Evolutionary conservation across 2,797 vertebrate species (phyloP).

Genomic region (Pangasius djambal): DNA sequence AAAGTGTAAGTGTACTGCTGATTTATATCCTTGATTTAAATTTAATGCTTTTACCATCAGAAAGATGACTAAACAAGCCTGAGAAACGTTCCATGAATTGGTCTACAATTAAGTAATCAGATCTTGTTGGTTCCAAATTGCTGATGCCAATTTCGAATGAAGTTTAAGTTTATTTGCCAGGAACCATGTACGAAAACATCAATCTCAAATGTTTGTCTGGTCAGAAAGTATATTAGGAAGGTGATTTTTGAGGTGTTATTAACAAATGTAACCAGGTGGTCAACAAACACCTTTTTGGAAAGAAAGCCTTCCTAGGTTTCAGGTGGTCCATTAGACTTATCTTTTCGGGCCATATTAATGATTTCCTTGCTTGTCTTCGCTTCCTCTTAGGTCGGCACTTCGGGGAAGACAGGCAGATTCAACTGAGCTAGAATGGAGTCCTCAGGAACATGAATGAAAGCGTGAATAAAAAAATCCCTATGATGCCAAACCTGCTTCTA

Average conservation of each 20-base stretch:
- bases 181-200: neutral
- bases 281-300: neutral
- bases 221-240: neutral
- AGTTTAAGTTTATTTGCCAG: neutral
- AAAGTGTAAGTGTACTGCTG: neutral
- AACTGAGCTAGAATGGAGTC: neutral
- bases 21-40: neutral
- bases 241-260: neutral
- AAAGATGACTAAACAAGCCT: neutral
- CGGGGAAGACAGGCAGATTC: neutral
- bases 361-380: constrained; percentile 4
- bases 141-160: neutral
- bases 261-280: neutral
- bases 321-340: neutral
- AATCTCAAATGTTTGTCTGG: neutral
- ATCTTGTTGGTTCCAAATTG: neutral
- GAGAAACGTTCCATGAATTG: neutral
- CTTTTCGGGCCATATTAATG: neutral
- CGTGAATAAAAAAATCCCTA: neutral
- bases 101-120: neutral
- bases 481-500: neutral
- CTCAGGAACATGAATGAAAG: neutral
- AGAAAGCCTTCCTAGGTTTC: neutral
- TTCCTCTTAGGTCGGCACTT: neutral
- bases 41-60: neutral